These are phyloP conservation scores for Acleris sparsana DNA, from an alignment of 2,888 invertebrate genomes.

Conservation along the genomic window DNA sequence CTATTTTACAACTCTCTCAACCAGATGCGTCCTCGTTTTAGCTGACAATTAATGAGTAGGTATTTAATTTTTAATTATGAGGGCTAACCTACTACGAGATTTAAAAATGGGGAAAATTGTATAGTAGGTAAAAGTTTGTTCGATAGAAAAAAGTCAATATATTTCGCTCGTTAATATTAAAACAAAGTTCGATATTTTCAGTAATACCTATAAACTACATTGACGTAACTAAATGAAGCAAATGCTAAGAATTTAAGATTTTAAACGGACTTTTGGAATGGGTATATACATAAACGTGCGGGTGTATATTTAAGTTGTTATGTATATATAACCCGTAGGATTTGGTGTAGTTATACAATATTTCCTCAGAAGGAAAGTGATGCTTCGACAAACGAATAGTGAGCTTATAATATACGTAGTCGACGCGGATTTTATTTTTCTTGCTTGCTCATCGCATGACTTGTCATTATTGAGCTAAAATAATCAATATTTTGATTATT, in stretches of 20 bases:
- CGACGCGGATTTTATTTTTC: conserved; percentile 36
- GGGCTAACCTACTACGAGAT: too few relatives aligned
- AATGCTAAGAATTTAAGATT: conserved; percentile 37
- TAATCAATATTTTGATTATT: conserved; percentile 12
- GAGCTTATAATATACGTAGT: conserved; percentile 48
- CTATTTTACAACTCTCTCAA: too few relatives aligned
- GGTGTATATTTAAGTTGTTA: conserved; percentile 23
- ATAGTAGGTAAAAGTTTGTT: too few relatives aligned
- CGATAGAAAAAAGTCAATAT: too few relatives aligned
- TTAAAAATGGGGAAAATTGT: too few relatives aligned
- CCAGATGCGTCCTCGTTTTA: too few relatives aligned
- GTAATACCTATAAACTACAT: too few relatives aligned
- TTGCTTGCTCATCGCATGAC: not conserved
- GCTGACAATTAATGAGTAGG: too few relatives aligned
- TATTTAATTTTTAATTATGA: too few relatives aligned
- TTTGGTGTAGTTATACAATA: conserved; percentile 39
- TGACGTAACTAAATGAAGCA: too few relatives aligned
- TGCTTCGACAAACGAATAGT: conserved; percentile 47
- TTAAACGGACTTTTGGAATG: conserved; percentile 22
- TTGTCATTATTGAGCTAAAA: conserved; percentile 17
- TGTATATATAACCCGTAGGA: conserved; percentile 24
- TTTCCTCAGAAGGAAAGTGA: conserved; percentile 44
- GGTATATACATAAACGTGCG: conserved; percentile 18
- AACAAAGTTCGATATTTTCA: too few relatives aligned
- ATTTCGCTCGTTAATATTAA: too few relatives aligned